These are phyloP conservation scores for Eciton burchellii DNA, from an alignment of 1,140 invertebrate species.

Conservation along the genomic window DNA sequence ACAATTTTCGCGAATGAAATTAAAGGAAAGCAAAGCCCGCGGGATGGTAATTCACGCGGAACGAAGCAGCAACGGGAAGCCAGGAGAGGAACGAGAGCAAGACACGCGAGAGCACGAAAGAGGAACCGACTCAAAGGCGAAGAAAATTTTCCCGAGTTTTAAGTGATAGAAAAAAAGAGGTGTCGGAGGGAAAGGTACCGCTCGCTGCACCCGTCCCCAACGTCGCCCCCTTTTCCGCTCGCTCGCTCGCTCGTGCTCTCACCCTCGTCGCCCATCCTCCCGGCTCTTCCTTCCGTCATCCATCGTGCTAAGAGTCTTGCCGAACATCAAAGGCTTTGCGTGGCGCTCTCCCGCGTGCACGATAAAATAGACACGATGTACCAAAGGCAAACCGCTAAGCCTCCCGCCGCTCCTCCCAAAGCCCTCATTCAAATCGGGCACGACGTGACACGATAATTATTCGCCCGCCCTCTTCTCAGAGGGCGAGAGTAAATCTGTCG, in stretches of 20 bases:
- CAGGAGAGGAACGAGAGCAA: conserved; percentile 29
- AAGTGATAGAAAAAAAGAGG: conserved; percentile 72
- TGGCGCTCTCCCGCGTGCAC: conserved; percentile 43
- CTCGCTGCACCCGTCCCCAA: too few relatives aligned
- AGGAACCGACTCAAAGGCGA: conserved; percentile 63
- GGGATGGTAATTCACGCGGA: conserved; percentile 64
- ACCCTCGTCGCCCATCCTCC: conserved; percentile 15
- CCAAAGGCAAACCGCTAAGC: conserved; percentile 69
- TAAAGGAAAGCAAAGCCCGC: conserved; percentile 75
- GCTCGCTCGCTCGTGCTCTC: not conserved
- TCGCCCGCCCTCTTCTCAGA: conserved; percentile 33
- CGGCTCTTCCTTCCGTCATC: conserved; percentile 48
- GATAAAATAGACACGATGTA: conserved; percentile 70
- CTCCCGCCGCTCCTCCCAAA: conserved; percentile 25
- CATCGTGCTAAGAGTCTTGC: conserved; percentile 76
- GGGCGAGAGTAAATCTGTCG: conserved; percentile 26
- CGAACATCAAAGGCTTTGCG: conserved; percentile 77
- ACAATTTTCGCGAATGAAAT: conserved; percentile 81
- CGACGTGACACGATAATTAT: conserved; percentile 69
- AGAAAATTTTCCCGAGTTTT: conserved; percentile 71
- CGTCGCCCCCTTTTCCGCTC: conserved; percentile 1
- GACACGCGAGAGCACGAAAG: conserved; percentile 34
- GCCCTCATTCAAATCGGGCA: conserved; percentile 64
- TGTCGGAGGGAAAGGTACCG: conserved; percentile 22
- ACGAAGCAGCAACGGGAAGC: conserved; percentile 3